phyloP scores from a whole-genome alignment of 2,797 vertebrate genomes.

The Antrozous pallidus region DNA sequence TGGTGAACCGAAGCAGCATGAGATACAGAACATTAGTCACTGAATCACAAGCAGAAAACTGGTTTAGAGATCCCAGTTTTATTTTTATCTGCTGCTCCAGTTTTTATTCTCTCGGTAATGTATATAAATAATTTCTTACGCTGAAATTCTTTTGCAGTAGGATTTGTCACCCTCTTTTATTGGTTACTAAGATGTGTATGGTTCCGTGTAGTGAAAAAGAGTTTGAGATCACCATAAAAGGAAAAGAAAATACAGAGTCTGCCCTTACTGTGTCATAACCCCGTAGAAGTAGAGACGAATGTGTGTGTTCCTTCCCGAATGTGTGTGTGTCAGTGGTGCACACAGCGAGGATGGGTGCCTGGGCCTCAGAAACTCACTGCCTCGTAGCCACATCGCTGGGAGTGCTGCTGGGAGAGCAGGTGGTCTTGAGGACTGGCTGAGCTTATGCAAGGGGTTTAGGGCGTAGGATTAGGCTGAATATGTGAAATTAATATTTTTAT shows the following conservation, averaged over 20 bases:
- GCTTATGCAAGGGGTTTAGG: not conserved
- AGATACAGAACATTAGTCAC: fast-evolving
- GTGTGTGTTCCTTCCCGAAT: fast-evolving
- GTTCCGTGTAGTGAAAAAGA: not conserved
- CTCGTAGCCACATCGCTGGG: fast-evolving
- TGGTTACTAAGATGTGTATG: not conserved
- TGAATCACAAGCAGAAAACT: too few relatives aligned
- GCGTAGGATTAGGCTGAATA: not conserved
- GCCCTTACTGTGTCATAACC: fast-evolving
- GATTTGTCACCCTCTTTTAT: not conserved
- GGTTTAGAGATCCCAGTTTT: not conserved
- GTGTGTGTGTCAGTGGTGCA: fast-evolving
- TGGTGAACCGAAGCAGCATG: fast-evolving
- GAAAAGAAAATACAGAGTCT: not conserved
- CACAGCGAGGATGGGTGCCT: too few relatives aligned
- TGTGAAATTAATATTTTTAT: not conserved
- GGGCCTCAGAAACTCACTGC: too few relatives aligned
- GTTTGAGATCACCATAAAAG: not conserved
- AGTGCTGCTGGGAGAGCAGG: not conserved
- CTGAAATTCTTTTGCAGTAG: not conserved
- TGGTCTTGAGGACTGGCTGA: not conserved
- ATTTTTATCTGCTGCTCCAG: not conserved
- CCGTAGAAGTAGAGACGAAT: not conserved
- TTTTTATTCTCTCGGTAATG: not conserved
- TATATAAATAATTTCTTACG: not conserved